Evolutionary conservation across 1,140 invertebrate genomes (phyloP), one percentile per base, ranked within the genome.

Genomic region (fruit fly (Drosophila melanogaster)): DNA sequence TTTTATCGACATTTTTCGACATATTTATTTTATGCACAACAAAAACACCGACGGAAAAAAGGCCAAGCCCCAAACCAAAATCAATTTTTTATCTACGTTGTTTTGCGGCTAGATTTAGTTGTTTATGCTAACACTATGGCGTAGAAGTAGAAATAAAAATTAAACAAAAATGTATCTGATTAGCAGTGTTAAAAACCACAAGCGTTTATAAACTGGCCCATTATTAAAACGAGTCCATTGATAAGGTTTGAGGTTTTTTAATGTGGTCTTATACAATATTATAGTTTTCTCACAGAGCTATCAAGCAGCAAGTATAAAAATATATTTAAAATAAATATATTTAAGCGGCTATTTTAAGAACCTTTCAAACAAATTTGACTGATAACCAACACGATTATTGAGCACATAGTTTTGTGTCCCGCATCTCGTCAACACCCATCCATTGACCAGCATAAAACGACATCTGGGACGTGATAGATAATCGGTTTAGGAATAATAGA

Each of bases 371-470:
- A 51, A 19, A 19, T 35, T 12, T 12, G 47, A 12, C 55, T 33
- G 44, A 49, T 49, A 50, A 38, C 30, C 2, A 38, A 22, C n/a
- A 6, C 38, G 24, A 56, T 40, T 40, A 41, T 43, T 15, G 43
- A 43, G 57, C 19, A 33, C 17, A 15, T 14, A 41, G 12, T 57
- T 57, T 57, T 14, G 19, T 11, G 30, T 46, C 50, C 58, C 56
- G 54, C 66, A 62, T 53, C 51, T 49, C 53, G 58, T 55, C n/a
- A 33, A 41, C 66, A 64, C 15, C 47, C 51, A 43, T 58, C 44
- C 44, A 30, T 22, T 30, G 46, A 70, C 80, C 80, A 83, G 79
- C 80, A 83, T 83, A 81, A 70, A 44, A 26, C 10, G 24, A 50
- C 14, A n/a, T 15, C 6, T 40, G 22, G 2, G 17, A 22, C 33